Conservation (phyloP, 2,113 vertebrate species). For the Rhea americana region DNA sequence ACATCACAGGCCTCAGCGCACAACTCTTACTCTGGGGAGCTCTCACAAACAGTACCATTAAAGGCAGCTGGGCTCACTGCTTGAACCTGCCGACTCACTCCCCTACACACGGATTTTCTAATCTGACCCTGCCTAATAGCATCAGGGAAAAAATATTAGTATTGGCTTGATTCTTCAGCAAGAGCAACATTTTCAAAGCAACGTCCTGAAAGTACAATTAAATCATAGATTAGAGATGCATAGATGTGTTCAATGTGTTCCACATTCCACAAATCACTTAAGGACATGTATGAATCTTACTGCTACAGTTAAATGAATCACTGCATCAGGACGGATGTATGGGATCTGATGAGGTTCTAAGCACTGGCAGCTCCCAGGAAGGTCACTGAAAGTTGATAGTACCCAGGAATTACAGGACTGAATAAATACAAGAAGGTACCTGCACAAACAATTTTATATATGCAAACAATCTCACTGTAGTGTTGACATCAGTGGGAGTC, state of each 20-base stretch:
- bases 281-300: neutral
- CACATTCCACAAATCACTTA: neutral
- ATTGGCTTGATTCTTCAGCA: neutral
- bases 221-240: neutral
- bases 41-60: neutral
- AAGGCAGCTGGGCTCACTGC: neutral
- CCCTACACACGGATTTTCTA: neutral
- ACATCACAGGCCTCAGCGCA: neutral
- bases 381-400: neutral
- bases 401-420: neutral
- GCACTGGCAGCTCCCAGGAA: neutral
- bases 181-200: neutral
- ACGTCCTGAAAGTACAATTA: neutral
- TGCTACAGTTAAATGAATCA: neutral
- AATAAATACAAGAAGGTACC: neutral
- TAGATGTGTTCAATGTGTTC: neutral
- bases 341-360: neutral
- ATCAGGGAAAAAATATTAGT: neutral
- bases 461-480: neutral
- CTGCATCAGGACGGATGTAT: neutral
- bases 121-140: neutral
- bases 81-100: neutral
- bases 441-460: fast-evolving
- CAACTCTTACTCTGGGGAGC: neutral
- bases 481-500: neutral